A percentile compares a stretch with the other conserved stretches of the same genome.
Evolutionary conservation across 2,888 invertebrate species (phyloP).

Genomic region (Andrena chrysosceles): DNA sequence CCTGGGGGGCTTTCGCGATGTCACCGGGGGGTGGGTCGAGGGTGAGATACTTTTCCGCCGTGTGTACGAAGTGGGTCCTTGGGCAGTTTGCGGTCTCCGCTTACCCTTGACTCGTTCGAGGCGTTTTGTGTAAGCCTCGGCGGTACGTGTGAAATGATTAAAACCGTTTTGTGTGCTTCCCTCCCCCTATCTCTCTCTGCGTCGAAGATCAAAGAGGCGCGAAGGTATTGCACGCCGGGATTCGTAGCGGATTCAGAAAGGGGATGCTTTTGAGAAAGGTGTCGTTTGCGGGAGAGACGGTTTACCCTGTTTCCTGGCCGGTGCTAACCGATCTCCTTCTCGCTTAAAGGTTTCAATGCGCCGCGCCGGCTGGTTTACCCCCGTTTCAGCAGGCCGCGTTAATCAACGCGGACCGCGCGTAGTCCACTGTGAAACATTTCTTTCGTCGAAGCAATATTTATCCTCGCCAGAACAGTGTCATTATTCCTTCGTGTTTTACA

Average conservation of each 20-base stretch:
- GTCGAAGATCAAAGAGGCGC: slow-evolving; percentile 56
- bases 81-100: slow-evolving; percentile 23
- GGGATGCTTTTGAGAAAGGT: slow-evolving; percentile 40
- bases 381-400: not conserved
- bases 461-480: not conserved
- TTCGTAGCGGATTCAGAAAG: slow-evolving; percentile 30
- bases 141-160: slow-evolving; percentile 49
- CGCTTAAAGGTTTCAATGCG: slow-evolving; percentile 8
- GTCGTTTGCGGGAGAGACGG: slow-evolving; percentile 8
- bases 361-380: slow-evolving; percentile 4
- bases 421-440: not conserved
- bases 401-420: slow-evolving; percentile 23
- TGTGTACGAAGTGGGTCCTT: slow-evolving; percentile 34
- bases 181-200: not conserved
- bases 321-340: slow-evolving; percentile 22
- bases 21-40: not conserved
- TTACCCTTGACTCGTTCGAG: slow-evolving; percentile 27
- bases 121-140: slow-evolving; percentile 22
- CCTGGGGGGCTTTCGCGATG: slow-evolving; percentile 33
- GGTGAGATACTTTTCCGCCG: slow-evolving; percentile 23
- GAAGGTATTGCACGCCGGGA: slow-evolving; percentile 38
- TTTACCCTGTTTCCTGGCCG: slow-evolving; percentile 27
- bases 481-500: slow-evolving; percentile 12
- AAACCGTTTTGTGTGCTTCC: slow-evolving; percentile 28
- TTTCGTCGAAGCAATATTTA: slow-evolving; percentile 15